Evolutionary conservation across 2,113 vertebrate genomes (phyloP).

Genomic region (Chauna torquata): DNA sequence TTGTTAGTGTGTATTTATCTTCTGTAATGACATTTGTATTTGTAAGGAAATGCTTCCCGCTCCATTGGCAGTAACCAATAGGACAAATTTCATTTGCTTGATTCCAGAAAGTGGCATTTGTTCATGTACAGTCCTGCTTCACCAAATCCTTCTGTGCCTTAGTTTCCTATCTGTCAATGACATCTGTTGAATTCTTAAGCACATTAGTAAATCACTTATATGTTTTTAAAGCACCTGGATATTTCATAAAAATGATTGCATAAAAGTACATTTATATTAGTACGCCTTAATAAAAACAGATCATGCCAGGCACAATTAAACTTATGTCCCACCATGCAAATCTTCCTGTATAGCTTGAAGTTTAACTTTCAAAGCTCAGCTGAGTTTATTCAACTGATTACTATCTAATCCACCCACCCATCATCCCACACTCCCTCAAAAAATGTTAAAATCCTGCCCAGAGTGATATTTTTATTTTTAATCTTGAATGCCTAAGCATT

Average conservation of each 20-base stretch:
- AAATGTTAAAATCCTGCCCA: conserved; percentile 49
- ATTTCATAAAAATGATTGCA: conserved; percentile 19
- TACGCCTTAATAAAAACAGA: background rate
- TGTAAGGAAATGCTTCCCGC: conserved; percentile 18
- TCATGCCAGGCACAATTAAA: background rate
- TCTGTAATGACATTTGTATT: background rate
- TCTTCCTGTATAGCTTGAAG: conserved; percentile 30
- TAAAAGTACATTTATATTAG: background rate
- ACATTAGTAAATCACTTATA: background rate
- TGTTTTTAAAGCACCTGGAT: conserved; percentile 23
- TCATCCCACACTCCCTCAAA: conserved; percentile 53
- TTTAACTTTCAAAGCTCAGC: conserved; percentile 48
- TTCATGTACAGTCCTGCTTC: background rate
- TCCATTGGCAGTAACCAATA: background rate
- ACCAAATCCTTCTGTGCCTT: background rate
- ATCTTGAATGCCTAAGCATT: conserved; percentile 42
- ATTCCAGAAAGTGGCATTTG: conserved; percentile 6
- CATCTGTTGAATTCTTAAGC: background rate
- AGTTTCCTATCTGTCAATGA: background rate
- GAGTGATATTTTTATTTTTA: conserved; percentile 61
- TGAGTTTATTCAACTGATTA: conserved; percentile 41
- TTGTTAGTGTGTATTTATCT: background rate
- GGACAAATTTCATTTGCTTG: background rate
- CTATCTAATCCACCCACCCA: conserved; percentile 40
- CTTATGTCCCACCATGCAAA: background rate